Percentiles rank a stretch among this genome's conserved stretches.
phyloP scores from a whole-genome alignment of 2,888 invertebrate species.

The Emmelina monodactyla region DNA sequence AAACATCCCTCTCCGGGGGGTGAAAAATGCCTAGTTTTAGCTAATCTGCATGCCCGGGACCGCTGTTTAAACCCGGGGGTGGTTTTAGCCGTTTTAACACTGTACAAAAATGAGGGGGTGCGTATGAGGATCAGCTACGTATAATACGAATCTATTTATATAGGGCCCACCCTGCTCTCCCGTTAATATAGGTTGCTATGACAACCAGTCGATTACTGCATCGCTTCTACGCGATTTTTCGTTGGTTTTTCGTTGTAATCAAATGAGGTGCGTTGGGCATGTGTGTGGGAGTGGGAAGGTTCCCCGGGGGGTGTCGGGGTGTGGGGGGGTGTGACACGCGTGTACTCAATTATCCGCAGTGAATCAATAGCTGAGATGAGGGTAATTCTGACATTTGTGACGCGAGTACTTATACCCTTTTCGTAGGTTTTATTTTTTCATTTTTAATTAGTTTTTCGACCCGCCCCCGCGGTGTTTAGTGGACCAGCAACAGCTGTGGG shows the following conservation, averaged over 20 bases:
- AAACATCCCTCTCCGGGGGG: constrained; percentile 47
- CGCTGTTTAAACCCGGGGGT: constrained; percentile 29
- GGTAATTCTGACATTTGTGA: constrained; percentile 57
- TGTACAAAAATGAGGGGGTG: constrained; percentile 56
- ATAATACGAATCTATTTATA: constrained; percentile 65
- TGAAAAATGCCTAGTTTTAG: constrained; percentile 74
- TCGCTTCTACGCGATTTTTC: constrained; percentile 61
- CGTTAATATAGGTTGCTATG: constrained; percentile 61
- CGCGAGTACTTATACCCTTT: constrained; percentile 39
- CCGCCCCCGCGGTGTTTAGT: too few relatives aligned
- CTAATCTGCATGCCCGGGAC: constrained; percentile 65
- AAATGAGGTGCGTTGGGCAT: constrained; percentile 61
- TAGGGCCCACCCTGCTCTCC: constrained; percentile 36
- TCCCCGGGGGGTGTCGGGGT: constrained; percentile 19
- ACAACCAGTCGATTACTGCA: constrained; percentile 61
- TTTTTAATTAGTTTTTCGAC: constrained; percentile 7
- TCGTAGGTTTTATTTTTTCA: constrained; percentile 40
- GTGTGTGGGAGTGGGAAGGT: constrained; percentile 22
- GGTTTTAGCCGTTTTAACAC: constrained; percentile 63
- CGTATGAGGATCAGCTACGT: constrained; percentile 57
- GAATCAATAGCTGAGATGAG: constrained; percentile 65
- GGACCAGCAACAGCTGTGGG: too few relatives aligned
- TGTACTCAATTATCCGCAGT: constrained; percentile 66
- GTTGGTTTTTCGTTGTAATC: constrained; percentile 66
- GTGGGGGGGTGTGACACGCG: constrained; percentile 53